Percentiles rank a stretch among this genome's conserved stretches.
These are phyloP conservation scores for Ariopsis seemanni DNA, from an alignment of 2,113 vertebrate genomes.

Conservation along the genomic window DNA sequence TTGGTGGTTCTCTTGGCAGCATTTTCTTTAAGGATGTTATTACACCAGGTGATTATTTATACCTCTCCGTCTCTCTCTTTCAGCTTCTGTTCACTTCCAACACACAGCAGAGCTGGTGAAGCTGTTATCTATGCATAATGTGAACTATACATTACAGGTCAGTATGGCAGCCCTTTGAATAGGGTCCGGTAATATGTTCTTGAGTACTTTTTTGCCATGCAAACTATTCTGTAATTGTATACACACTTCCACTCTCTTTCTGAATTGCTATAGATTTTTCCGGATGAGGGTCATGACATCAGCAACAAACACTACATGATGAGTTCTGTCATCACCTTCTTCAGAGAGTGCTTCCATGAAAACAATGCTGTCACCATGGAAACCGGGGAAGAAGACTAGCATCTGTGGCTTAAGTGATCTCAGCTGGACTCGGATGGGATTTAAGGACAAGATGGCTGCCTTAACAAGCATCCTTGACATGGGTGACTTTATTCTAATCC, in stretches of 20 bases:
- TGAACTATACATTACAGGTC: slow-evolving; percentile 94
- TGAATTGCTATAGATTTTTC: slow-evolving; percentile 67
- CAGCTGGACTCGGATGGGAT: slow-evolving; percentile 16
- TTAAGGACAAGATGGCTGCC: slow-evolving; percentile 29
- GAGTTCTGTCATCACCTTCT: slow-evolving; percentile 67
- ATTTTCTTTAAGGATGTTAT: background rate
- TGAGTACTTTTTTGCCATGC: background rate
- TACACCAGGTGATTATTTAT: background rate
- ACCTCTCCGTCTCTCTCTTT: slow-evolving; percentile 55
- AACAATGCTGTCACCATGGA: slow-evolving; percentile 3
- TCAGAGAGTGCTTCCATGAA: slow-evolving; percentile 67
- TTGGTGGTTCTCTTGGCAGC: background rate
- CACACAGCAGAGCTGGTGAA: slow-evolving; percentile 94
- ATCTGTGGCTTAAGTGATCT: slow-evolving; percentile 30
- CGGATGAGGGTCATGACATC: slow-evolving; percentile 72
- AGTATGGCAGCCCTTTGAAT: background rate
- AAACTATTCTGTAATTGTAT: background rate
- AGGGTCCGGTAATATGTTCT: background rate
- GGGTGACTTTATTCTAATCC: slow-evolving; percentile 31
- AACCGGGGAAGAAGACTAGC: slow-evolving; percentile 62
- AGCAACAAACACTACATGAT: slow-evolving; percentile 64
- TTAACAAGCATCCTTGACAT: slow-evolving; percentile 32
- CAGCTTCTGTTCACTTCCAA: slow-evolving; percentile 95
- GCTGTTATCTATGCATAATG: slow-evolving; percentile 81
- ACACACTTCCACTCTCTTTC: background rate